phyloP scores from a whole-genome alignment of 2,797 vertebrate species.

The Pogoniulus pusillus region DNA sequence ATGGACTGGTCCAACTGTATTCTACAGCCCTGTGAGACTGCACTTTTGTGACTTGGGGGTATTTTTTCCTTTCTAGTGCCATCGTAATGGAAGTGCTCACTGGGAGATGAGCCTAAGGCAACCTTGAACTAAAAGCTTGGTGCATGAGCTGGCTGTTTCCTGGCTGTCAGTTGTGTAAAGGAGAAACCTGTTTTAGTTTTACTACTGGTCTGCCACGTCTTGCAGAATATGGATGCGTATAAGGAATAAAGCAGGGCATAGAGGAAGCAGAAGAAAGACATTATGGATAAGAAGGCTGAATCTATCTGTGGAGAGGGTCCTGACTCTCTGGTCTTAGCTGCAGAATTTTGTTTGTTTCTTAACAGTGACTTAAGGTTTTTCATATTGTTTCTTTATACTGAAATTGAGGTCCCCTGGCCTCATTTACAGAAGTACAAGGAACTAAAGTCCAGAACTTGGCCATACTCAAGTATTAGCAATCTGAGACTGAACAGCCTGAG shows the following conservation, averaged over 20 bases:
- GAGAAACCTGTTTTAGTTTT: background rate
- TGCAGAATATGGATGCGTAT: background rate
- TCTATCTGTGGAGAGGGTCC: rapidly evolving
- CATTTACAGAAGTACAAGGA: background rate
- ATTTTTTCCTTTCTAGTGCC: background rate
- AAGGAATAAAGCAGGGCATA: background rate
- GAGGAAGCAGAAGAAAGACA: background rate
- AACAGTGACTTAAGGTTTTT: background rate
- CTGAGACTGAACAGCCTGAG: background rate
- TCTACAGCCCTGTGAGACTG: background rate
- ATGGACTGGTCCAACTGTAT: background rate
- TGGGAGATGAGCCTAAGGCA: background rate
- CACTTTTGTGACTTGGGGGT: background rate
- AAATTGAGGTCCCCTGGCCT: background rate
- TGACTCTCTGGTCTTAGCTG: background rate
- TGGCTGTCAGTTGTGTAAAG: background rate
- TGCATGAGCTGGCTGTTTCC: background rate
- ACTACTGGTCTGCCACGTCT: background rate
- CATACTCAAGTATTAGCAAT: background rate
- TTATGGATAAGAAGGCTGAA: background rate
- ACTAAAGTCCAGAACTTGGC: background rate
- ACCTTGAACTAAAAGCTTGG: background rate
- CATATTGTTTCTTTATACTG: background rate
- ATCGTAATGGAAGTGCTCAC: background rate
- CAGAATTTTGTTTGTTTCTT: background rate